Conservation (phyloP, 1,140 invertebrate genomes). For the Coboldia fuscipes region DNA sequence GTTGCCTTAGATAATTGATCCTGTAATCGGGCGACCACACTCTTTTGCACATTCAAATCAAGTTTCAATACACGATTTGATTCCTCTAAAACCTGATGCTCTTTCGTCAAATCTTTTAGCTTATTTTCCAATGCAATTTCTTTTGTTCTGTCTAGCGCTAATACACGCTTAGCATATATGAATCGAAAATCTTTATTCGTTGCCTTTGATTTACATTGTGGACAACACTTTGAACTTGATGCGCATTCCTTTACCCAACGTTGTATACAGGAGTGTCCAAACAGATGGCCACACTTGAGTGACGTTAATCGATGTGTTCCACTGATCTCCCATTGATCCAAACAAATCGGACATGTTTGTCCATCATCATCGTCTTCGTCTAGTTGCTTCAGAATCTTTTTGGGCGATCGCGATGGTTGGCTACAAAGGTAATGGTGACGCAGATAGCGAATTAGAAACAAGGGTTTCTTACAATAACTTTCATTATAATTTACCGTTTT, state of each 20-base stretch:
- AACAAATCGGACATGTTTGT: conserved; percentile 64
- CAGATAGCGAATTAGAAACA: too few species aligned
- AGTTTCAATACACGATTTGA: not conserved
- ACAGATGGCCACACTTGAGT: conserved; percentile 78
- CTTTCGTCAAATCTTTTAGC: conserved; percentile 12
- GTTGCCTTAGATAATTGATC: not conserved
- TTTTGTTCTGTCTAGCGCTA: conserved; percentile 41
- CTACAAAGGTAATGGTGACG: too few species aligned
- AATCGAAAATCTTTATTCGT: conserved; percentile 46
- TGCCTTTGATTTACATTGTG: conserved; percentile 70
- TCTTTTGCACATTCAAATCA: not conserved
- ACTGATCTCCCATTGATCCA: conserved; percentile 67
- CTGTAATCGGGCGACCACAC: not conserved
- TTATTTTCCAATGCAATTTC: conserved; percentile 12
- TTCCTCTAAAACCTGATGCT: not conserved
- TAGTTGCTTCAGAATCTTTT: too few species aligned
- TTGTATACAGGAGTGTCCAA: conserved; percentile 63
- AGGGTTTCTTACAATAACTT: too few species aligned
- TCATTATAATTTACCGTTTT: too few species aligned
- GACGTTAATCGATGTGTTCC: conserved; percentile 63
- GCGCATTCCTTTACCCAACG: conserved; percentile 41
- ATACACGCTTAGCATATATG: conserved; percentile 40
- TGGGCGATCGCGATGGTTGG: too few species aligned
- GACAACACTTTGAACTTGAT: conserved; percentile 36
- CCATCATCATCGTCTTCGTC: conserved; percentile 32